Evolutionary conservation across 2,797 vertebrate species (phyloP), one percentile per base, ranked within the genome.

Genomic region (Gambusia yucatana): DNA sequence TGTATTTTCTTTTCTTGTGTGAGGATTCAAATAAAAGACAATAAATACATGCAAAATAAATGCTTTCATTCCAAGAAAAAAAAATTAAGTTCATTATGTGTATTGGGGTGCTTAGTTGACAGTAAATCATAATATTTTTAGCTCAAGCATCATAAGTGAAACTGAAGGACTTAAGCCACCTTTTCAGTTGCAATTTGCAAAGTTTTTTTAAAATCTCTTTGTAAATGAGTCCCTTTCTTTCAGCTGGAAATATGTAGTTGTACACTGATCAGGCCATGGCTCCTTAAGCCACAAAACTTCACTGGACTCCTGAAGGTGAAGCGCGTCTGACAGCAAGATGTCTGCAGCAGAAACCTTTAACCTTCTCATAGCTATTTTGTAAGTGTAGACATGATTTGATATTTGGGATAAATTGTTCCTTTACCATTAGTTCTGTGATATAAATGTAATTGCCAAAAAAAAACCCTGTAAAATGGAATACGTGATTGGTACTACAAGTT

Each of bases 1-100:
- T 67, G 39, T 7, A 16, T 80, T 55, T 57, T 71, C 48, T 7
- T 11, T 77, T 55, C 46, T 69, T 59, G 36, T 41, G 16, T 67
- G n/a, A 25, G 22, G 71, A 9, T 41, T 39, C 17, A 67, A 39
- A 36, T 20, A 6, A 7, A 61, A 61, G 4, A 61, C 13, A 30
- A 28, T 2, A 30, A 61, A 50, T 30, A 48, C 6, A 36, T 22
- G 33, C 2, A 50, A 33, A 22, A 16, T 50, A 16, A 4, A 9
- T 44, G 1, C 6, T 72, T 72, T 8, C 36, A 10, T 63, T 33
- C 17, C 6, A 28, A 63, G 16, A 20, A 63, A 9, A 17, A 9
- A 33, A 36, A 63, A 63, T 16, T 5, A 17, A 3, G 8, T 61
- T 30, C 6, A 65, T 20, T 20, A 5, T 10, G 33, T 25, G 14